Evolutionary conservation across 2,797 vertebrate genomes (phyloP), one percentile per base, ranked within the genome.

Genomic region (Ptychobarbus kaznakovi): DNA sequence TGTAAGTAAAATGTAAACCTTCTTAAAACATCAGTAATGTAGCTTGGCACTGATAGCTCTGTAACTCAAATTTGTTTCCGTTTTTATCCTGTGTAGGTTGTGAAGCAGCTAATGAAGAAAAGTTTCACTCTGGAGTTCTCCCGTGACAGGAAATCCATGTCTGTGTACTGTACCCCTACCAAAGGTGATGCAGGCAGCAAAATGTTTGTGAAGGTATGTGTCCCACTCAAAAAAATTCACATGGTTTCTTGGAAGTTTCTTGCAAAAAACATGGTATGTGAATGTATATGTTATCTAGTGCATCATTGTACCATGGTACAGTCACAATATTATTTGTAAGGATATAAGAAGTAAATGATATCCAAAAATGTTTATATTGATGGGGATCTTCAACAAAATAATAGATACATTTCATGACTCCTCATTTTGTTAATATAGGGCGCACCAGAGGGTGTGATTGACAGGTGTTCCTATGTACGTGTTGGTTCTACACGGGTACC

Each of bases 111-210:
- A 74, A 98, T 99, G 97, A 97, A 93, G 94, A 99, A 98, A 93
- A 96, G 97, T 69, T 97, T 98, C 90, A 99, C 97, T 63, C 92
- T 99, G 91, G 97, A 99, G 94, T 99, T 99, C 95, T 99, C 97
- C 92, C 96, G 97, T 69, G 97, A 99, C 95, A 96, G 97, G 86
- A 99, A 99, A 93, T 99, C 97, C 91, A 99, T 99, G 97, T 99
- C 97, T 1, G 97, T 97, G 82, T 98, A 94, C 91, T 99, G 97
- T 93, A 96, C 95, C 38, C 97, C 97, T 6, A 61, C 90, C 68
- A 98, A 98, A 88, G 96, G 97, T 11, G 96, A 97, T 3, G 96
- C 97, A 32, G 95, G 97, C 42, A 94, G 96, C 94, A 99, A 99
- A 94, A 97, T 98, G 97, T 99, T 98, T 42, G 90, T 98, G 80